A percentile compares a stretch with the other conserved stretches of the same genome.
phyloP scores from a whole-genome alignment of 1,140 invertebrate genomes.

The Papilio xuthus region DNA sequence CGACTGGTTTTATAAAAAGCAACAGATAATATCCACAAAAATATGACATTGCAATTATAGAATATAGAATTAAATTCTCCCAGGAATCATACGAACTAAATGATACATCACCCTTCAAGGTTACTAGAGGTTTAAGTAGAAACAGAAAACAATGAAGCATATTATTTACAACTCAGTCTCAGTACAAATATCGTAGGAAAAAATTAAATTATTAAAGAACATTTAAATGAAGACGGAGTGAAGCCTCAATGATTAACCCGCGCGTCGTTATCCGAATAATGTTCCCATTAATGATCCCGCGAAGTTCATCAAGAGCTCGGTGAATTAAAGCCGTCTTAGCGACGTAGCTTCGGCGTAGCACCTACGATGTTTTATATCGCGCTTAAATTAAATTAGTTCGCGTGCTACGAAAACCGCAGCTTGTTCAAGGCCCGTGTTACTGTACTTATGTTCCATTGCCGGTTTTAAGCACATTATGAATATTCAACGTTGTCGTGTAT shows the following conservation, averaged over 20 bases:
- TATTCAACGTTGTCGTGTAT: conserved; percentile 22
- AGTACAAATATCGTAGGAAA: not conserved
- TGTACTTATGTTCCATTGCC: conserved; percentile 42
- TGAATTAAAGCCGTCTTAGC: conserved; percentile 68
- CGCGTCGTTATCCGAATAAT: conserved; percentile 60
- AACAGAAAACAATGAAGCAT: not conserved
- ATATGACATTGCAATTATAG: too few relatives aligned
- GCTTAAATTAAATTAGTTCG: conserved; percentile 76
- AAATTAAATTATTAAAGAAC: not conserved
- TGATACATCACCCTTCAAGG: too few relatives aligned
- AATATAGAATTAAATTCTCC: too few relatives aligned
- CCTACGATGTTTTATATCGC: conserved; percentile 66
- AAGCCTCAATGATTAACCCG: conserved; percentile 46
- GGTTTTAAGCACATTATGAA: conserved; percentile 38
- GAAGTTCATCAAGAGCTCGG: conserved; percentile 66
- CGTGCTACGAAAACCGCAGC: conserved; percentile 66
- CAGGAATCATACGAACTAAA: too few relatives aligned
- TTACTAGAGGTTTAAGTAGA: not conserved
- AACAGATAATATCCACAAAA: too few relatives aligned
- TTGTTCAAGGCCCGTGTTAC: conserved; percentile 47
- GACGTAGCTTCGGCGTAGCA: conserved; percentile 47
- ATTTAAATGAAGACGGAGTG: conserved; percentile 45
- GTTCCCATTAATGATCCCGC: conserved; percentile 65
- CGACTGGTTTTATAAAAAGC: too few relatives aligned
- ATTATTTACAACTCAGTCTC: not conserved